Conservation (phyloP, 1,140 invertebrate species). For the Limonius californicus region DNA sequence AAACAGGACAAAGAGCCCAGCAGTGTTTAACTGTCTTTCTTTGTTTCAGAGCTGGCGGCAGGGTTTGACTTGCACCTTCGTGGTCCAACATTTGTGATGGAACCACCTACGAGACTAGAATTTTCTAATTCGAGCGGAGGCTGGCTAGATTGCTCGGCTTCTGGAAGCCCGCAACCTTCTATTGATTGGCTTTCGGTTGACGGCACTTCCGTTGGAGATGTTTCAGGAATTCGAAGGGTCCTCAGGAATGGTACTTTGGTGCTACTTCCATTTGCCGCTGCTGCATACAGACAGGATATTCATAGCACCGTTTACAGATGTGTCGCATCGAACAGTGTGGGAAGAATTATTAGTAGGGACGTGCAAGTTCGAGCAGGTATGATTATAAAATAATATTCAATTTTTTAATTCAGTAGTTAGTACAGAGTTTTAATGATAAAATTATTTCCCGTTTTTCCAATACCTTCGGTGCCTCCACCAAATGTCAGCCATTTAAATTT, state of each 20-base stretch:
- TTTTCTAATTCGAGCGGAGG: constrained; percentile 74
- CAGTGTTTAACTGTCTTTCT: not conserved
- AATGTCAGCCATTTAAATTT: too few relatives aligned
- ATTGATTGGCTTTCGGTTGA: constrained; percentile 74
- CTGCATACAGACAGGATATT: constrained; percentile 68
- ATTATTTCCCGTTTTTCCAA: too few relatives aligned
- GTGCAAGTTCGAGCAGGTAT: constrained; percentile 82
- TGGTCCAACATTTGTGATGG: constrained; percentile 71
- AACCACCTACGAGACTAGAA: constrained; percentile 67
- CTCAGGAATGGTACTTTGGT: constrained; percentile 71
- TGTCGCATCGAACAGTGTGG: constrained; percentile 71
- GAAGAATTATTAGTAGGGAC: constrained; percentile 73
- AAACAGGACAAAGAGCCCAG: too few relatives aligned
- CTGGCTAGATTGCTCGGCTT: constrained; percentile 73
- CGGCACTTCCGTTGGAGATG: constrained; percentile 63
- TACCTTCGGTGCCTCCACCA: too few relatives aligned
- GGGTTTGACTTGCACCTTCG: constrained; percentile 57
- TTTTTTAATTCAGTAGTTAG: too few relatives aligned
- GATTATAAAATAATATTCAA: too few relatives aligned
- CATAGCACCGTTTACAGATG: constrained; percentile 75
- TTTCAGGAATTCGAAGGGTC: constrained; percentile 62
- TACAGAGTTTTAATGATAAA: too few relatives aligned
- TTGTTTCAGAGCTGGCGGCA: not conserved
- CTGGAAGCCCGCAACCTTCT: constrained; percentile 68
- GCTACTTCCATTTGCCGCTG: constrained; percentile 69